Evolutionary conservation across 2,797 vertebrate species (phyloP).

Genomic region (Molossus alvarezi): DNA sequence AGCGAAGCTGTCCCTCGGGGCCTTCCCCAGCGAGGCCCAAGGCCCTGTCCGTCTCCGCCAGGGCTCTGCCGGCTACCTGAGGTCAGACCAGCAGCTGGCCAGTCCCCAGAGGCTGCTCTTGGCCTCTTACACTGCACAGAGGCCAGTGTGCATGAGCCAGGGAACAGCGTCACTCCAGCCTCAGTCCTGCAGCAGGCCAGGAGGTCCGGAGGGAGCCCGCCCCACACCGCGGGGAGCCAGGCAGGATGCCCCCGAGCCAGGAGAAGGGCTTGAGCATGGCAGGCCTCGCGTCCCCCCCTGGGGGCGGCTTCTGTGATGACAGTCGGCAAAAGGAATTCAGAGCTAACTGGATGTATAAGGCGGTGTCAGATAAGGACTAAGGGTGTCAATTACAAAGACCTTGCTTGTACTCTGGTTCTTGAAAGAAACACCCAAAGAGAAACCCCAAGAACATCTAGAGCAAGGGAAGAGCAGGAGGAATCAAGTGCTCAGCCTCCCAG

Average conservation of each 20-base stretch:
- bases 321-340: slow-evolving; percentile 22
- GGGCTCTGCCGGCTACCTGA: neutral
- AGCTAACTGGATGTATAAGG: neutral
- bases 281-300: neutral
- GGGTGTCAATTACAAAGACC: neutral
- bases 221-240: neutral
- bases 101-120: neutral
- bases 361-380: neutral
- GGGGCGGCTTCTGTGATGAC: neutral
- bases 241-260: neutral
- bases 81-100: neutral
- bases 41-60: neutral
- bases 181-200: neutral
- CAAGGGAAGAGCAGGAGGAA: neutral
- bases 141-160: neutral
- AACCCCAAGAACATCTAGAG: neutral
- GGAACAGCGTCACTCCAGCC: neutral
- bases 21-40: neutral
- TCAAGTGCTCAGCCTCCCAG: neutral
- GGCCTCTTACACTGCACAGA: slow-evolving; percentile 10
- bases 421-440: slow-evolving; percentile 25
- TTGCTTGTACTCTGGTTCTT: neutral
- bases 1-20: neutral
- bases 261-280: neutral
- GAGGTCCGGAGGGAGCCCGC: neutral